These are phyloP conservation scores for Trachythela sp. DNA, from an alignment of 64 coral and sea anemone genomes.

Conservation along the genomic window DNA sequence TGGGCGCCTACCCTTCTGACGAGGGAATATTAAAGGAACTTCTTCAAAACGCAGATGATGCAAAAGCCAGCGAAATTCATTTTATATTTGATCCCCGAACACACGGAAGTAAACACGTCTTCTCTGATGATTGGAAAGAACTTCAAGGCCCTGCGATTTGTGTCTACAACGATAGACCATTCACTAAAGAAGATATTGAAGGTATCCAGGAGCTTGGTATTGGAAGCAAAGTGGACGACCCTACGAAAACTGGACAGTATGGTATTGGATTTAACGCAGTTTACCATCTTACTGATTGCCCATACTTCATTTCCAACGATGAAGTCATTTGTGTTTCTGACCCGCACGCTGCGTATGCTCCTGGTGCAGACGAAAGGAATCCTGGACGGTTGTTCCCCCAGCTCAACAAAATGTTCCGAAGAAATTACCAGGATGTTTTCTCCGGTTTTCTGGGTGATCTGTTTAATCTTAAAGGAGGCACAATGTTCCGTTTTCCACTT, in stretches of 20 bases:
- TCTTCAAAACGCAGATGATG: slow-evolving; percentile 94
- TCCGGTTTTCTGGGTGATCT: slow-evolving; percentile 70
- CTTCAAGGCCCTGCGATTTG: slow-evolving; percentile 88
- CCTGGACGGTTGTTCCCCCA: slow-evolving; percentile 66
- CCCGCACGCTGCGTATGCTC: slow-evolving; percentile 66
- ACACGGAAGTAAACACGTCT: neutral
- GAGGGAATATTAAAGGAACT: slow-evolving; percentile 85
- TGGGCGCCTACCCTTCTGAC: slow-evolving; percentile 64
- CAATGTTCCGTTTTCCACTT: slow-evolving; percentile 84
- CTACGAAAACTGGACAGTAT: slow-evolving; percentile 90
- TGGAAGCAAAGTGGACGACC: slow-evolving; percentile 86
- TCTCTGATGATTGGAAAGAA: slow-evolving; percentile 56
- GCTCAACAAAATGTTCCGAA: slow-evolving; percentile 24
- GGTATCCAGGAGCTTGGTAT: slow-evolving; percentile 88
- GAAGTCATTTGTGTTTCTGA: slow-evolving; percentile 78
- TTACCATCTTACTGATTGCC: slow-evolving; percentile 88
- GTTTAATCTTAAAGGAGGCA: slow-evolving; percentile 56
- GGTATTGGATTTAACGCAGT: slow-evolving; percentile 94
- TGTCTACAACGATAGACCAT: slow-evolving; percentile 87
- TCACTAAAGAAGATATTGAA: slow-evolving; percentile 70
- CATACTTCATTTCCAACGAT: slow-evolving; percentile 77
- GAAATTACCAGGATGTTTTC: slow-evolving; percentile 63
- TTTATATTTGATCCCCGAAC: slow-evolving; percentile 8
- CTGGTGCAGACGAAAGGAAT: slow-evolving; percentile 39
- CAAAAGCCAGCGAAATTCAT: slow-evolving; percentile 69